Evolutionary conservation across 1,140 invertebrate species (phyloP), one percentile per base, ranked within the genome.

Genomic region (Atta colombica): DNA sequence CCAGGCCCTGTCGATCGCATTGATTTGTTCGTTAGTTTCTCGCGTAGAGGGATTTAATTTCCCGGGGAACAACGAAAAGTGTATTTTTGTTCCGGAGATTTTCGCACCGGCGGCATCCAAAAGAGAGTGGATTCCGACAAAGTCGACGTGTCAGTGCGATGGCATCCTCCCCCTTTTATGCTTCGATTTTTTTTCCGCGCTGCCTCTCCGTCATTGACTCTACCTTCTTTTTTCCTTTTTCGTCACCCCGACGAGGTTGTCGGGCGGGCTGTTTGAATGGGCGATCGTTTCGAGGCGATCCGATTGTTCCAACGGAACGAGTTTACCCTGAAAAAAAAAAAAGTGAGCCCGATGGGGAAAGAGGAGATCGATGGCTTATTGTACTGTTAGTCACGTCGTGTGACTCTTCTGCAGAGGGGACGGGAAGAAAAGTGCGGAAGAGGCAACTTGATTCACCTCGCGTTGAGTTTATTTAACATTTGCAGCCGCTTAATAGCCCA

Each of bases 211-310:
- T 89, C 88, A 89, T 86, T 49, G 68, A 51, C 51, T 53, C 16
- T 16, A 55, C 51, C 49, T 63, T 51, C 53, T 12, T 74, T 75
- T 89, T 72, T 78, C 45, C 28, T 72, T 86, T 87, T 82, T 75
- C 77, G 49, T 84, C 55, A 75, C 55, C 35, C 71, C 77, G 88
- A 87, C 66, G 65, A 77, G 53, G 55, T 89, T 71, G 87, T 89
- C 88, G 77, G 74, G 88, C 6, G 39, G 45, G 77, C 68, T 85
- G 75, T 89, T 89, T 86, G 87, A 89, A 89, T 89, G 77, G 84
- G 53, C 87, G 77, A 88, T 89, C 84, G 84, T 77, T 89, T 81
- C 88, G 77, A 87, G 88, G 49, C 84, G 87, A 81, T 86, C 75
- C 88, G 77, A 86, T 78, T 77, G 82, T 53, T 77, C 88, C 65